A percentile compares a stretch with the other conserved stretches of the same genome.
Evolutionary conservation across 2,888 invertebrate genomes (phyloP).

Genomic region (Plebejus anna): DNA sequence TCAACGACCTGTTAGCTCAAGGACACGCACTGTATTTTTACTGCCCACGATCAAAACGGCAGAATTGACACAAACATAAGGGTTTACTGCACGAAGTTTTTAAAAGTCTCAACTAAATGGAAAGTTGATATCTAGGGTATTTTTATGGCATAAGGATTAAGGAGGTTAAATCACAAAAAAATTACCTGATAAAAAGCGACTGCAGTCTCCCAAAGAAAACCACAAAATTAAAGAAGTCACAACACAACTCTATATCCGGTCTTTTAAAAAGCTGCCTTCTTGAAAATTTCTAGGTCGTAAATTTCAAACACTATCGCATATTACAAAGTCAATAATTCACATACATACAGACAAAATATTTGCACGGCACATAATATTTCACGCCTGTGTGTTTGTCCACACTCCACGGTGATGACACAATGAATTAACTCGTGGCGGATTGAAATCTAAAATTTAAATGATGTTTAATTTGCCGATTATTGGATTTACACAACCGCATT

Average conservation of each 20-base stretch:
- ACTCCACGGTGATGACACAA: background rate
- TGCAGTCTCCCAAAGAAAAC: too few relatives aligned
- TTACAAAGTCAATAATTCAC: background rate
- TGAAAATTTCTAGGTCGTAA: background rate
- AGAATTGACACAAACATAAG: background rate
- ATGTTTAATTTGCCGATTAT: conserved; percentile 16
- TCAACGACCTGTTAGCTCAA: conserved; percentile 28
- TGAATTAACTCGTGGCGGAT: background rate
- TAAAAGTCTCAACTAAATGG: too few relatives aligned
- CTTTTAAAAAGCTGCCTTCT: background rate
- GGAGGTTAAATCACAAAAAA: too few relatives aligned
- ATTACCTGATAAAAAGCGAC: background rate
- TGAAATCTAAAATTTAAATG: conserved; percentile 23
- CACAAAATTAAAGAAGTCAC: too few relatives aligned
- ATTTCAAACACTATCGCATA: background rate
- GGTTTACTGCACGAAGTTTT: background rate
- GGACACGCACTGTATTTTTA: conserved; percentile 27
- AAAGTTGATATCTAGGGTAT: background rate
- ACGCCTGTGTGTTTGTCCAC: background rate
- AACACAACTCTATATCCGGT: too few relatives aligned
- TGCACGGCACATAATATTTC: background rate
- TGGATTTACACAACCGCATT: conserved; percentile 7
- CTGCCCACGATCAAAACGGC: background rate
- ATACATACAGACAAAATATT: background rate
- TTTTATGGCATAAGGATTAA: background rate